phyloP scores from a whole-genome alignment of 2,797 vertebrate species.

The Smutsia gigantea region DNA sequence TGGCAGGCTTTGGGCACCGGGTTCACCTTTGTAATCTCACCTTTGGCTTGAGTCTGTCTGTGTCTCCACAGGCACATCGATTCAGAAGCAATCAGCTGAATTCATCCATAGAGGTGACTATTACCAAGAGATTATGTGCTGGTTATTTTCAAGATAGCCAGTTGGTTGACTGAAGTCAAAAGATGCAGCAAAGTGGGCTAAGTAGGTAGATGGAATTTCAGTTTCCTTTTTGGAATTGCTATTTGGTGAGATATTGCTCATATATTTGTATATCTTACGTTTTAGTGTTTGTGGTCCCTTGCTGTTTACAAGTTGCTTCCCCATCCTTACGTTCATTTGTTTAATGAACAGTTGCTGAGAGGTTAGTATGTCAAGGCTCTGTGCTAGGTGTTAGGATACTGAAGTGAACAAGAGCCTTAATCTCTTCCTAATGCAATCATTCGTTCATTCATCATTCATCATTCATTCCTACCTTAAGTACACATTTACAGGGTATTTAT shows the following conservation, averaged over 20 bases:
- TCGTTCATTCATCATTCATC: neutral
- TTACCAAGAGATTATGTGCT: neutral
- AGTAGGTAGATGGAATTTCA: neutral
- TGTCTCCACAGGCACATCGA: neutral
- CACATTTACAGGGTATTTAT: neutral
- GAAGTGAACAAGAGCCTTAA: neutral
- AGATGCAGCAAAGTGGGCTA: neutral
- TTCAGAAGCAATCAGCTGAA: neutral
- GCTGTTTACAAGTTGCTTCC: neutral
- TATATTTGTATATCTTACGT: neutral
- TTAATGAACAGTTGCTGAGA: neutral
- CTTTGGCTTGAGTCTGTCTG: constrained; percentile 48
- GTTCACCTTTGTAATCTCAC: constrained; percentile 65
- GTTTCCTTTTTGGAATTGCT: neutral
- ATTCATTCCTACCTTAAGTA: neutral
- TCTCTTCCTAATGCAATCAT: neutral
- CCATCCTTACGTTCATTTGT: neutral
- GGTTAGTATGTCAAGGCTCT: too few relatives aligned
- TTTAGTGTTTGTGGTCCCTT: neutral
- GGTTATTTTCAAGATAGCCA: neutral
- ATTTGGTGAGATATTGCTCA: neutral
- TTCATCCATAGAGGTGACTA: neutral
- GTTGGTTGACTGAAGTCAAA: neutral
- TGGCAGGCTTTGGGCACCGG: constrained; percentile 34
- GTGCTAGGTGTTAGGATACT: neutral